Percentiles rank a stretch among this genome's conserved stretches.
Conservation (phyloP, 2,888 invertebrate genomes). For the Antheraea assamensis region DNA sequence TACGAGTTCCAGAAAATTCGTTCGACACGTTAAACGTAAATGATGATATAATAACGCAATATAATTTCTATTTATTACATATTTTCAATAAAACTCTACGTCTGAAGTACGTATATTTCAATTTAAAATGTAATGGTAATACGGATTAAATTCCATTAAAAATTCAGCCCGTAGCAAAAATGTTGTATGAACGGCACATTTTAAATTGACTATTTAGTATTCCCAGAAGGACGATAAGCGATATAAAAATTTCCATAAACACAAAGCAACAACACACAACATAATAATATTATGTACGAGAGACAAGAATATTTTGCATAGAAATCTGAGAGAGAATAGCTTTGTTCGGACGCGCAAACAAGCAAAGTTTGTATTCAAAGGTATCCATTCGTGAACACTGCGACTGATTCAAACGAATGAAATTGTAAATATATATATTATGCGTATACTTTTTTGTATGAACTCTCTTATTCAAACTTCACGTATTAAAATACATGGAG, state of each 20-base stretch:
- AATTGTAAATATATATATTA: constrained; percentile 17
- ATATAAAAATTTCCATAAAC: constrained; percentile 55
- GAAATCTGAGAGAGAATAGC: constrained; percentile 68
- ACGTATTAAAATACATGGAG: background rate
- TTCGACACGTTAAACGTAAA: background rate
- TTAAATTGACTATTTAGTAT: constrained; percentile 11
- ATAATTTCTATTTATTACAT: background rate
- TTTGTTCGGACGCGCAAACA: constrained; percentile 70
- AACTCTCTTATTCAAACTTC: background rate
- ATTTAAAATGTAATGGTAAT: too few relatives aligned
- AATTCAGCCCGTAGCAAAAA: background rate
- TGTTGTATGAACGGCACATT: background rate
- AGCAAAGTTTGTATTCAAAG: constrained; percentile 62
- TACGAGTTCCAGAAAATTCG: background rate
- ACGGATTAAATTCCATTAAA: too few relatives aligned
- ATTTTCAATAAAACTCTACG: background rate
- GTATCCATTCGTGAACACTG: constrained; percentile 46
- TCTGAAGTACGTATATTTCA: background rate
- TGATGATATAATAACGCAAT: background rate
- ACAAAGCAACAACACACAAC: constrained; percentile 62
- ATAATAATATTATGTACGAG: constrained; percentile 61
- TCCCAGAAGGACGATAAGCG: background rate
- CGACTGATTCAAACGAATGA: constrained; percentile 48
- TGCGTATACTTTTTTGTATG: background rate
- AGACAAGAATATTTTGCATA: constrained; percentile 61